Percentiles rank a stretch among this genome's conserved stretches.
phyloP scores from a whole-genome alignment of 2,113 vertebrate genomes.

The Melanerpes aurifrons region DNA sequence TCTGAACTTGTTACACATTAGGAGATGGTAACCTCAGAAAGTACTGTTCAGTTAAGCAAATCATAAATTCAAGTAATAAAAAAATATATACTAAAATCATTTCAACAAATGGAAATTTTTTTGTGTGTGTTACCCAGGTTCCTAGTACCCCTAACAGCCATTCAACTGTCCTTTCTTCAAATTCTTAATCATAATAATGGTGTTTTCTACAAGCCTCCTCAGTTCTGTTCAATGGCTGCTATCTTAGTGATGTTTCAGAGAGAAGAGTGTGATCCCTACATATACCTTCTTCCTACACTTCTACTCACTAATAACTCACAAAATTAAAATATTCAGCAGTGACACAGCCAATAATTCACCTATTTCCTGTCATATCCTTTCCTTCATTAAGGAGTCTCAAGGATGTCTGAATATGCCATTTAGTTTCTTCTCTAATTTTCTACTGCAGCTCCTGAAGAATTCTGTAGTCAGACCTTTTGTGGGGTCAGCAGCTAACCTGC shows the following conservation, averaged over 20 bases:
- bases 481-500: neutral
- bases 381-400: neutral
- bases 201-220: neutral
- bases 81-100: neutral
- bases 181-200: neutral
- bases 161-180: neutral
- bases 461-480: neutral
- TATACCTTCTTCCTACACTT: neutral
- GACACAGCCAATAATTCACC: neutral
- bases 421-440: neutral
- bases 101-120: neutral
- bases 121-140: neutral
- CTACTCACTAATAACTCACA: neutral
- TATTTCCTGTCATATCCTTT: neutral
- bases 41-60: neutral
- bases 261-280: rapidly evolving
- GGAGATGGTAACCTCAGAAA: neutral
- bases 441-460: neutral
- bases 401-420: neutral
- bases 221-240: neutral
- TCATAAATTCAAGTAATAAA: neutral
- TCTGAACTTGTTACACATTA: neutral
- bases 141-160: neutral
- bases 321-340: neutral
- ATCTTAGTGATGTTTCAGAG: neutral